A percentile compares a stretch with the other conserved stretches of the same genome.
Evolutionary conservation across 2,888 invertebrate species (phyloP).

Genomic region (Lamellibrachia satsuma): DNA sequence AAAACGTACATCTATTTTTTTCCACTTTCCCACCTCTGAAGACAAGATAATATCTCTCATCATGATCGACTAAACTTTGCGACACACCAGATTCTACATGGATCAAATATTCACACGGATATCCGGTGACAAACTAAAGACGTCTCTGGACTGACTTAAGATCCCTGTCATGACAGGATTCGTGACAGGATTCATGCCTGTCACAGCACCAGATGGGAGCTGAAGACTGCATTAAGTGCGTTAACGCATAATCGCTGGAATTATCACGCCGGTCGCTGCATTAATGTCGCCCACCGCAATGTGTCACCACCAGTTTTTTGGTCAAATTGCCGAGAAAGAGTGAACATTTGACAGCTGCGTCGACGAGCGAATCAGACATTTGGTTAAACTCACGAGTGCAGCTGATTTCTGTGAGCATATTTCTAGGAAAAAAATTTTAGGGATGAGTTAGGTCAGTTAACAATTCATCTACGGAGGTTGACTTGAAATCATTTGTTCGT

Average conservation of each 20-base stretch:
- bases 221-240: not conserved
- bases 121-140: not conserved
- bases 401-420: not conserved
- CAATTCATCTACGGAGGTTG: not conserved
- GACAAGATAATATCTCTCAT: not conserved
- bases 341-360: not conserved
- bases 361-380: not conserved
- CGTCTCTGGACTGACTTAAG: not conserved
- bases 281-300: not conserved
- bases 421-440: not conserved
- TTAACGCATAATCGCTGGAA: slow-evolving; percentile 6
- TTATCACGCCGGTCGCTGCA: not conserved
- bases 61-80: not conserved
- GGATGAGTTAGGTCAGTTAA: not conserved
- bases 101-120: slow-evolving; percentile 5
- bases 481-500: not conserved
- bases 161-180: not conserved
- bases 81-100: not conserved
- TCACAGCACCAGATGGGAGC: not conserved
- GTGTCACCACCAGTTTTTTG: not conserved
- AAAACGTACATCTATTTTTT: not conserved
- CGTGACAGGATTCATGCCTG: not conserved
- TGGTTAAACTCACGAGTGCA: not conserved
- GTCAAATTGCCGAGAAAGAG: not conserved
- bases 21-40: not conserved